Percentiles rank a stretch among this genome's conserved stretches.
Evolutionary conservation across 2,888 invertebrate genomes (phyloP).

Genomic region (Drosophila sordidula): DNA sequence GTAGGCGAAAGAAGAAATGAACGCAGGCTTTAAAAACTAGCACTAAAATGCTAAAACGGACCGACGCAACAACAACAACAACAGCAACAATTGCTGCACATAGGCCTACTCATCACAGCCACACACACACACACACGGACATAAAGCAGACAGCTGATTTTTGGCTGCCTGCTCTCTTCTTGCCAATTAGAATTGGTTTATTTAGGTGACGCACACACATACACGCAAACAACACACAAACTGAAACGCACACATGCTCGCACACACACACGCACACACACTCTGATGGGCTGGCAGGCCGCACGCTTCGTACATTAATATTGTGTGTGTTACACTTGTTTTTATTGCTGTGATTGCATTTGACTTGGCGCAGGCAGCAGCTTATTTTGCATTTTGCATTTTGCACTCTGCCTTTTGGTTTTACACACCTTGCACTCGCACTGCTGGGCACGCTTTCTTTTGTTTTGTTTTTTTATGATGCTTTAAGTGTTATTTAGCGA

Average conservation of each 20-base stretch:
- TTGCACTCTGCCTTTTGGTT: constrained; percentile 5
- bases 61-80: constrained; percentile 18
- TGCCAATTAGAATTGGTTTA: constrained; percentile 61
- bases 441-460: constrained; percentile 41
- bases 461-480: constrained; percentile 31
- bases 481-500: constrained; percentile 58
- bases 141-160: constrained; percentile 63
- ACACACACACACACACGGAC: constrained; percentile 10
- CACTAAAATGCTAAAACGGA: constrained; percentile 42
- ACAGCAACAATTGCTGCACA: constrained; percentile 24
- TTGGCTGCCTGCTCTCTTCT: constrained; percentile 52
- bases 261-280: constrained; percentile 39
- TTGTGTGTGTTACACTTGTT: constrained; percentile 67
- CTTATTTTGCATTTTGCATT: constrained; percentile 16
- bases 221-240: constrained; percentile 23
- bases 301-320: constrained; percentile 57
- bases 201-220: constrained; percentile 60
- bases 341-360: constrained; percentile 53
- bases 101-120: constrained; percentile 18
- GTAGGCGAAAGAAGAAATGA: constrained; percentile 50
- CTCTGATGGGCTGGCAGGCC: constrained; percentile 31
- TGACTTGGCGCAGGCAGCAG: constrained; percentile 13
- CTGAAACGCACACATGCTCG: constrained; percentile 20
- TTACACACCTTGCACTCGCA: constrained; percentile 56
- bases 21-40: constrained; percentile 46